Base-by-base conservation (phyloP, 2,888 invertebrate genomes). In the Drosophila imparisetae region DNA sequence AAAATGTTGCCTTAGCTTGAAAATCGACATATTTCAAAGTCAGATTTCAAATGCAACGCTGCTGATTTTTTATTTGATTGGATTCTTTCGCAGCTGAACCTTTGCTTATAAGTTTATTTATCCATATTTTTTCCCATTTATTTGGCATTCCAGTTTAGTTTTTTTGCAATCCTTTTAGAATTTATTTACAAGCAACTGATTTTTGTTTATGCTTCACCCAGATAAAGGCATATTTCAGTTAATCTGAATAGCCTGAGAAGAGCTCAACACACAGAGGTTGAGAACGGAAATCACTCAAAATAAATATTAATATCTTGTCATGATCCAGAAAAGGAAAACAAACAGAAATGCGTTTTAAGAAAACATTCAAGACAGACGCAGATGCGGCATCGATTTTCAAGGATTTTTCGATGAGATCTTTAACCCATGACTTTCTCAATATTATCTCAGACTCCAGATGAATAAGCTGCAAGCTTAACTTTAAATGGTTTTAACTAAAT, bases 221-320 rank as follows among this genome's bases (percentile, higher is more conserved):
- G 50, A 73, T 78, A 36, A 81, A 84, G 78, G 75, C 80, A 77
- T 65, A 67, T 69, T 72, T 80, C 60, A 15, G 64, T 53, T 64
- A 27, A 75, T 55, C 27, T 30, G 29, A 63, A 75, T 55, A 48
- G 45, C 68, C 40, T 63, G 55, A 40, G 66, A 67, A 64, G 61
- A 45, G 65, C 67, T 57, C 18, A 13, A 32, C 55, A 55, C 30
- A 48, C 52, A 48, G 32, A 45, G 59, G 52, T 13, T 58, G 57
- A 24, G 40, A 71, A 70, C 62, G 55, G 15, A 40, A 38, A 32
- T 34, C 53, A 27, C 24, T 30, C 42, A 30, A 29, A 29, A 45
- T n/a, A 63, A 32, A 57, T 62, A 59, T 62, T 18, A 50, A 13
- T 18, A 48, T 55, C 21, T n/a, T 29, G 29, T 29, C 18, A 32